phyloP scores from a whole-genome alignment of 2,113 vertebrate genomes.

The Petrocephalus zakoni region DNA sequence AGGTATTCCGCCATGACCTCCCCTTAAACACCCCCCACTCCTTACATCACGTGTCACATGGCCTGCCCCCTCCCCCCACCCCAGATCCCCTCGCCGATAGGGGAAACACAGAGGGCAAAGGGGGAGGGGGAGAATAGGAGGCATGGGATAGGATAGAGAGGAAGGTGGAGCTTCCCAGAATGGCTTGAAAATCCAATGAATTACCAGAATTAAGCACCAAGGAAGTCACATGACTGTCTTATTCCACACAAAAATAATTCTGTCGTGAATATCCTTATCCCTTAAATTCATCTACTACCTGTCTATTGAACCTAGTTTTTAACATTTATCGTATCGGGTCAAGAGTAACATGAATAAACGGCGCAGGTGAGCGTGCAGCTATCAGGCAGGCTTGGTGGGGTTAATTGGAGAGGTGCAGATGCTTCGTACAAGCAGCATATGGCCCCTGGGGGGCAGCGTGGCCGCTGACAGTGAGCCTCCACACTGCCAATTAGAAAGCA shows the following conservation, averaged over 20 bases:
- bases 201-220: not conserved
- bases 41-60: no score
- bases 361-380: not conserved
- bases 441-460: not conserved
- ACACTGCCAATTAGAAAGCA: constrained; percentile 49
- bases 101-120: not conserved
- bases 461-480: constrained; percentile 41
- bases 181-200: not conserved
- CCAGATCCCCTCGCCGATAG: no score
- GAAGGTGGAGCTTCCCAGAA: not conserved
- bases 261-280: not conserved
- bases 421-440: not conserved
- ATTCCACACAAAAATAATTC: not conserved
- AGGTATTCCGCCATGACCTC: constrained; percentile 66
- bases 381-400: not conserved
- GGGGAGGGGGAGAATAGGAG: not conserved
- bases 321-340: not conserved
- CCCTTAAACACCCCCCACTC: not conserved
- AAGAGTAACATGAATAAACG: no score
- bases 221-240: not conserved
- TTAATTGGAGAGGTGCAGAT: not conserved
- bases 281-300: not conserved
- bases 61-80: no score
- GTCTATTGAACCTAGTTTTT: not conserved
- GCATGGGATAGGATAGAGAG: not conserved